phyloP scores from a whole-genome alignment of 2,797 vertebrate species.

The Neopelma chrysocephalum region DNA sequence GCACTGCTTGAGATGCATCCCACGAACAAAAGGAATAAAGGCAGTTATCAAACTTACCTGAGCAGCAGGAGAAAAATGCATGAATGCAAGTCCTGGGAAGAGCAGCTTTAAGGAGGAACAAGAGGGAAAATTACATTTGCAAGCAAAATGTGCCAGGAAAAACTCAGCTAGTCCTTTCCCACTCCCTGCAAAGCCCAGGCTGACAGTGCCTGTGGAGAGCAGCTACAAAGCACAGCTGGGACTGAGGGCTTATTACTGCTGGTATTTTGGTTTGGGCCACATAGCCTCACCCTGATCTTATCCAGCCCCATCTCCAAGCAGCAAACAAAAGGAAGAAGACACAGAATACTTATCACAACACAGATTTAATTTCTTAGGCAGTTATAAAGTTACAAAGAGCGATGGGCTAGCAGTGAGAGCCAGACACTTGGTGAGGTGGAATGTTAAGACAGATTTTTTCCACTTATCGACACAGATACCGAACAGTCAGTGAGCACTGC shows the following conservation, averaged over 20 bases:
- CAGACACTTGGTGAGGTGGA: conserved; percentile 2
- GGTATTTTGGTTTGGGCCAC: neutral
- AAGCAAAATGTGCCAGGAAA: neutral
- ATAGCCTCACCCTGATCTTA: neutral
- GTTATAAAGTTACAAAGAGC: conserved; percentile 60
- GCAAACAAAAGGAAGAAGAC: conserved; percentile 3
- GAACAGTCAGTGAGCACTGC: neutral
- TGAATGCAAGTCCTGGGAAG: neutral
- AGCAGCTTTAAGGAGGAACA: neutral
- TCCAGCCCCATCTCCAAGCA: neutral
- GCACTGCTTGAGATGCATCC: neutral
- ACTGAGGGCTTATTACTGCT: neutral
- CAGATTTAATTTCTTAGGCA: conserved; percentile 58
- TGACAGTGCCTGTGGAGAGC: neutral
- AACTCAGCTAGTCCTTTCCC: neutral
- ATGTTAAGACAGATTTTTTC: neutral
- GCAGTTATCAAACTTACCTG: neutral
- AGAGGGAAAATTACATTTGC: neutral
- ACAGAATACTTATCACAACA: conserved; percentile 47
- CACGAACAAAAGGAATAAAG: neutral
- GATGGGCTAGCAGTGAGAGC: neutral
- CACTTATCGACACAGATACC: neutral
- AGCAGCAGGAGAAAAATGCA: neutral
- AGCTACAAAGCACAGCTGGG: neutral
- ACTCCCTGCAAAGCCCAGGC: neutral